Evolutionary conservation across 2,113 vertebrate species (phyloP).

Genomic region (Melanocharis versteri): DNA sequence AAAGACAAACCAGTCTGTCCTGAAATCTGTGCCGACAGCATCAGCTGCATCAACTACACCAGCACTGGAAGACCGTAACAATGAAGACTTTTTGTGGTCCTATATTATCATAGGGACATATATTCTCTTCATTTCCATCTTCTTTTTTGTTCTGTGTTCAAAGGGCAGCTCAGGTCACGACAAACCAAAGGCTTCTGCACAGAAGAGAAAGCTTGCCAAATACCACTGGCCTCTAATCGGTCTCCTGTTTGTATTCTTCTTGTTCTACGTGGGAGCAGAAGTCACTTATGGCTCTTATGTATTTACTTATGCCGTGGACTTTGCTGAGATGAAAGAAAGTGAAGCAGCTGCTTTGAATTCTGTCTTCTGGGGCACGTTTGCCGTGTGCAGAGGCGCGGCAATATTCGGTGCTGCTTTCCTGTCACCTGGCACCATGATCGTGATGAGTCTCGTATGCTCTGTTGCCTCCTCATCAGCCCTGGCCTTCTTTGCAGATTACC

Average conservation of each 20-base stretch:
- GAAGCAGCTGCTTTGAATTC: slow-evolving; percentile 87
- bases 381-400: slow-evolving; percentile 78
- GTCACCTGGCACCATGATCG: slow-evolving; percentile 84
- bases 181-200: slow-evolving; percentile 25
- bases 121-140: slow-evolving; percentile 73
- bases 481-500: slow-evolving; percentile 73
- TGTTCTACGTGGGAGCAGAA: slow-evolving; percentile 90
- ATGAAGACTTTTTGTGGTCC: slow-evolving; percentile 75
- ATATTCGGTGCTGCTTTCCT: slow-evolving; percentile 83
- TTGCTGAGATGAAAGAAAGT: slow-evolving; percentile 66
- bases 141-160: slow-evolving; percentile 79
- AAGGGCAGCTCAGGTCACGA: slow-evolving; percentile 43
- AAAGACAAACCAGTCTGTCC: not conserved
- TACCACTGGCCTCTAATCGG: slow-evolving; percentile 77
- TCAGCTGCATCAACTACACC: not conserved
- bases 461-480: slow-evolving; percentile 75
- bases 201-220: slow-evolving; percentile 67
- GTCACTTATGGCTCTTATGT: slow-evolving; percentile 90
- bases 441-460: slow-evolving; percentile 80
- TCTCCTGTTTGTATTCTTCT: slow-evolving; percentile 88
- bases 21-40: not conserved
- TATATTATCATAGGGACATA: slow-evolving; percentile 84
- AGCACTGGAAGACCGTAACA: not conserved
- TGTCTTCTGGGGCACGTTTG: slow-evolving; percentile 88
- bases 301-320: slow-evolving; percentile 81